phyloP scores from a whole-genome alignment of 2,113 vertebrate species.

The Zeus faber region DNA sequence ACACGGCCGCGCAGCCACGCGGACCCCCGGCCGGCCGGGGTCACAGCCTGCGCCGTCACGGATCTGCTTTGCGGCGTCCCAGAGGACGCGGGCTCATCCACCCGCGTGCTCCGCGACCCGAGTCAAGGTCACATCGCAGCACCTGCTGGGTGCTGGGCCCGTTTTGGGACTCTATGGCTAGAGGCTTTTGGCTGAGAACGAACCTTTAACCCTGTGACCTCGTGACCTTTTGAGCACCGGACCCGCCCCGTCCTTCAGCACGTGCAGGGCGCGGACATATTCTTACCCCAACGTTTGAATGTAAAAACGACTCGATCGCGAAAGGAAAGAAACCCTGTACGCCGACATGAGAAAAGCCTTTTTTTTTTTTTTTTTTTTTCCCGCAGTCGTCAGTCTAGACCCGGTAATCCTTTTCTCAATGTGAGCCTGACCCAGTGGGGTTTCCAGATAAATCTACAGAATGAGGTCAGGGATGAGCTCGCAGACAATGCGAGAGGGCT shows the following conservation, averaged over 20 bases:
- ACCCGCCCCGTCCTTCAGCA: no score
- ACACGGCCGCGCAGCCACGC: neutral
- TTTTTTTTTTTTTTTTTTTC: no score
- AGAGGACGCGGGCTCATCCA: conserved; percentile 8
- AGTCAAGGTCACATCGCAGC: conserved; percentile 34
- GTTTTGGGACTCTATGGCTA: no score
- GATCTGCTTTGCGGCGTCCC: conserved; percentile 40
- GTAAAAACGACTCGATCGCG: no score
- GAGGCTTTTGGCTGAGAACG: no score
- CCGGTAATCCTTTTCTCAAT: conserved; percentile 29
- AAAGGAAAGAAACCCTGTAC: no score
- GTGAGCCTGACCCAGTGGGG: conserved; percentile 36
- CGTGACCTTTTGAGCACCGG: no score
- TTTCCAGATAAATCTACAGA: conserved; percentile 46
- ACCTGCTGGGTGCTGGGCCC: conserved; percentile 28
- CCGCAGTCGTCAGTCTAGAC: no score
- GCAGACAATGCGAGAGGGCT: conserved; percentile 51
- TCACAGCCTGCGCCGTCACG: conserved; percentile 39
- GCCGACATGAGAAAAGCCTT: no score
- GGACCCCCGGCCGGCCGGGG: conserved; percentile 3
- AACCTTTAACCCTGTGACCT: no score
- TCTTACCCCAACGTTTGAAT: no score
- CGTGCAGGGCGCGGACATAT: no score
- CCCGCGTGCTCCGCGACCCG: conserved; percentile 41
- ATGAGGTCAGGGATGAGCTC: conserved; percentile 59